Evolutionary conservation across 2,888 invertebrate species (phyloP).

Genomic region (Melinaea marsaeus): DNA sequence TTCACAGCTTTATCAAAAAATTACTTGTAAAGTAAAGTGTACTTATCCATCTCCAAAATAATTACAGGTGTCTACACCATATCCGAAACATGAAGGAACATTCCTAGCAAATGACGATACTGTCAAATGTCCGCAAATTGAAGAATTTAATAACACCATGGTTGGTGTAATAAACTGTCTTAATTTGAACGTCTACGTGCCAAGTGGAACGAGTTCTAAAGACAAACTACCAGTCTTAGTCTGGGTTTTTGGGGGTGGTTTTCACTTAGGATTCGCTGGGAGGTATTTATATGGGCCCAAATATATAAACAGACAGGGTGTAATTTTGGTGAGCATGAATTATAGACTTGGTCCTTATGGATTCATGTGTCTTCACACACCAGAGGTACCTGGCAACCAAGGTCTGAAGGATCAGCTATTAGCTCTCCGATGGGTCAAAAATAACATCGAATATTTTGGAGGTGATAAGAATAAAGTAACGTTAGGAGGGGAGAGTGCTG

Average conservation of each 20-base stretch:
- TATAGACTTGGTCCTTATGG: constrained; percentile 57
- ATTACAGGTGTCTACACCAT: constrained; percentile 41
- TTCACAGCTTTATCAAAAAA: no score
- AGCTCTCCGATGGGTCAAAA: constrained; percentile 53
- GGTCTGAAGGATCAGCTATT: constrained; percentile 54
- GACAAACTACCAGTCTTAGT: constrained; percentile 50
- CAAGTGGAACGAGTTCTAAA: constrained; percentile 38
- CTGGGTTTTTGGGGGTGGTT: constrained; percentile 59
- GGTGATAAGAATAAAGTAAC: constrained; percentile 52
- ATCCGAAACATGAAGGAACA: constrained; percentile 39
- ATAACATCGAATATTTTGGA: constrained; percentile 53
- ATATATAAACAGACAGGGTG: constrained; percentile 46
- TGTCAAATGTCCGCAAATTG: constrained; percentile 49
- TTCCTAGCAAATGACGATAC: constrained; percentile 47
- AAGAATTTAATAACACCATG: constrained; percentile 36
- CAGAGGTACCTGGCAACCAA: constrained; percentile 54
- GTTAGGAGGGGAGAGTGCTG: constrained; percentile 54
- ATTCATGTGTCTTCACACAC: constrained; percentile 52
- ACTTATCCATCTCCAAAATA: no score
- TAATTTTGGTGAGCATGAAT: constrained; percentile 53
- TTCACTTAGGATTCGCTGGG: constrained; percentile 47
- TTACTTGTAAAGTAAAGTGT: no score
- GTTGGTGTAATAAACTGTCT: constrained; percentile 74
- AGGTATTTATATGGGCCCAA: constrained; percentile 42
- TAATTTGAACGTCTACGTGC: constrained; percentile 79